Base-by-base conservation (phyloP, 2,797 vertebrate species). In the Spinibarbus caldwelli region DNA sequence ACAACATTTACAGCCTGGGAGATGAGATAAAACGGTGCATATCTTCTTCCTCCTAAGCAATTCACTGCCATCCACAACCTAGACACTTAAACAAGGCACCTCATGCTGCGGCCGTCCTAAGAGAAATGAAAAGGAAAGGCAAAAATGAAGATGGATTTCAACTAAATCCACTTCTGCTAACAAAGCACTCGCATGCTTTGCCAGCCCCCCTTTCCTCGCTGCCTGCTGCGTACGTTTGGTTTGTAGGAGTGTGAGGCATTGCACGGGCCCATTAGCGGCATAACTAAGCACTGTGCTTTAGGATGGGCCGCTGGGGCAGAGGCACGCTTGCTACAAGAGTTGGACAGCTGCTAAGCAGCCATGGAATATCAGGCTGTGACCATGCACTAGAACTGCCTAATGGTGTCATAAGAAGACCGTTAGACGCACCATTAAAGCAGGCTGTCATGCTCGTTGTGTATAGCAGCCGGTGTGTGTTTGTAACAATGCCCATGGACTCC, bases 391-490 rank as follows among this genome's bases (percentile, higher is more conserved):
- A 91, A 89, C 92, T 84, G 91, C 85, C 88, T 93, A 93, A 93
- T 92, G 91, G 93, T 87, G 90, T 90, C 88, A 87, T 90, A 86
- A 91, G 91, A 89, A 91, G 90, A 88, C 89, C 88, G 87, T 90
- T 91, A 89, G 90, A 92, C 54, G 86, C 89, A 88, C 88, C 92
- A 92, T 93, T 92, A 93, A 86, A 91, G 88, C 85, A 77, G 87
- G 36, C 71, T 80, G 84, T 87, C 84, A 87, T 10, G 79, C 68
- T 86, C 68, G 14, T 41, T 29, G 67, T 72, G 82, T 75, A 29
- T 77, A 70, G 67, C 54, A 57, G 71, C 64, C 31, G 68, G 64
- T 85, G 64, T 59, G 70, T 52, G 19, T 80, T 80, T 86, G 83
- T 45, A 83, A 81, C 75, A 81, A 52, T 59, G 87, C 38, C 38